Percentiles rank a stretch among this genome's conserved stretches.
Conservation (phyloP, 2,888 invertebrate genomes). For the Gerosis bhagava region DNA sequence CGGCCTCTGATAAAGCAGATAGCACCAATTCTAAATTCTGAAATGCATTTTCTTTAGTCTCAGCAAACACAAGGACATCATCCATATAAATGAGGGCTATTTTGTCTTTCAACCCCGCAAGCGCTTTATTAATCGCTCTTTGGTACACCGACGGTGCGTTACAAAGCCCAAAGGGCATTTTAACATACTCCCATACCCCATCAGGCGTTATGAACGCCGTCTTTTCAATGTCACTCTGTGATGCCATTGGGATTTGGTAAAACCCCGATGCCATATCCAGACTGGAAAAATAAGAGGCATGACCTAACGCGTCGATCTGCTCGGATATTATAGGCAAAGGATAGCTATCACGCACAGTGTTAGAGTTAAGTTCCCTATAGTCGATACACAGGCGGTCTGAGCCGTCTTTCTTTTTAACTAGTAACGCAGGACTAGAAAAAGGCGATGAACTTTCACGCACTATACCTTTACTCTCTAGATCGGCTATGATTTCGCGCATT, state of each 20-base stretch:
- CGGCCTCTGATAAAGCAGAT: neutral
- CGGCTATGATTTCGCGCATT: slow-evolving; percentile 10
- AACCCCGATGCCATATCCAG: slow-evolving; percentile 34
- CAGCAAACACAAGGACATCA: neutral
- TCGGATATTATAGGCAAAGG: slow-evolving; percentile 30
- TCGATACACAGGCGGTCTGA: slow-evolving; percentile 39
- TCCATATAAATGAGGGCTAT: neutral
- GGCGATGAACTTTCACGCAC: slow-evolving; percentile 25
- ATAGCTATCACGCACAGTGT: slow-evolving; percentile 33
- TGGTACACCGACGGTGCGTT: slow-evolving; percentile 1
- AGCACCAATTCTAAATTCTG: neutral
- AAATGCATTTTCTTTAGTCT: neutral
- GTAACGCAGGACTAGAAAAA: slow-evolving; percentile 37
- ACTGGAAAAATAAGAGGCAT: neutral
- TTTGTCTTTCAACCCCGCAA: neutral
- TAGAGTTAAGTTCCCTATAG: slow-evolving; percentile 33
- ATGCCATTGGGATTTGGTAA: neutral
- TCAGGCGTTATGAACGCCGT: slow-evolving; percentile 3
- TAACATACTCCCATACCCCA: neutral
- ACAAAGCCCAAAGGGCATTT: slow-evolving; percentile 1
- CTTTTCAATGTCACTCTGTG: neutral
- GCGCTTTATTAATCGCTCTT: neutral
- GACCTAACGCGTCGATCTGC: slow-evolving; percentile 7
- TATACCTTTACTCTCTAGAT: slow-evolving; percentile 11
- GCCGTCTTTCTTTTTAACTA: slow-evolving; percentile 40